Percentiles rank a stretch among this genome's conserved stretches.
Evolutionary conservation across 2,888 invertebrate genomes (phyloP).

Genomic region (Heterodera filipjevi): DNA sequence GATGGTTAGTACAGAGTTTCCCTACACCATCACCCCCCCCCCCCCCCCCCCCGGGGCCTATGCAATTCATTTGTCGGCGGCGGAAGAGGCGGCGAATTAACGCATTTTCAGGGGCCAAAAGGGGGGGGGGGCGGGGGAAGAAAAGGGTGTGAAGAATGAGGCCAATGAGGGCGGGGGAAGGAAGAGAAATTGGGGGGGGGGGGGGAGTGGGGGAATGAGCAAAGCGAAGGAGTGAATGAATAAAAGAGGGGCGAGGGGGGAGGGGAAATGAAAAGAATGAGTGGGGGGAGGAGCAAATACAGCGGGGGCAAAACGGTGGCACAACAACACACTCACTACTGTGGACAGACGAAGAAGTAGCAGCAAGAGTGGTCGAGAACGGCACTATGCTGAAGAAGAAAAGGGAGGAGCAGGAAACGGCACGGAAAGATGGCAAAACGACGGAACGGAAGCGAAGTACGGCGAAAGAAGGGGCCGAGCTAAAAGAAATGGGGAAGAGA

Average conservation of each 20-base stretch:
- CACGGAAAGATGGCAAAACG: not conserved
- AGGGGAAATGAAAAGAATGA: not conserved
- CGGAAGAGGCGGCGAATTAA: not conserved
- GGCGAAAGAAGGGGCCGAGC: not conserved
- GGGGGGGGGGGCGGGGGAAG: not conserved
- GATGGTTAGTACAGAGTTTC: not conserved
- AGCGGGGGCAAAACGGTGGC: not conserved
- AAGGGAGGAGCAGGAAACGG: not conserved
- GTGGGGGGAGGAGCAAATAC: not conserved
- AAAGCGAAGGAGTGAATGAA: not conserved
- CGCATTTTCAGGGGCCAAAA: not conserved
- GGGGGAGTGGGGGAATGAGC: not conserved
- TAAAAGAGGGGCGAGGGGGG: not conserved
- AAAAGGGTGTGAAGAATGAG: not conserved
- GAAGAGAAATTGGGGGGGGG: not conserved
- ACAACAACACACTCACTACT: too few relatives aligned
- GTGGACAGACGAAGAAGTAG: too few relatives aligned
- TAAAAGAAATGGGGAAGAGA: not conserved
- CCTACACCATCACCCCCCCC: not conserved
- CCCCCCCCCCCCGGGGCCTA: too few relatives aligned
- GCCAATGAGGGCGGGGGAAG: conserved; percentile 3
- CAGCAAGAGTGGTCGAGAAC: too few relatives aligned
- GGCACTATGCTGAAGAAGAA: too few relatives aligned
- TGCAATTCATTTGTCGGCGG: too few relatives aligned
- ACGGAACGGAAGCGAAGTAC: too few relatives aligned